Base-by-base conservation (phyloP, 1,140 invertebrate genomes). In the Prorops nasuta region DNA sequence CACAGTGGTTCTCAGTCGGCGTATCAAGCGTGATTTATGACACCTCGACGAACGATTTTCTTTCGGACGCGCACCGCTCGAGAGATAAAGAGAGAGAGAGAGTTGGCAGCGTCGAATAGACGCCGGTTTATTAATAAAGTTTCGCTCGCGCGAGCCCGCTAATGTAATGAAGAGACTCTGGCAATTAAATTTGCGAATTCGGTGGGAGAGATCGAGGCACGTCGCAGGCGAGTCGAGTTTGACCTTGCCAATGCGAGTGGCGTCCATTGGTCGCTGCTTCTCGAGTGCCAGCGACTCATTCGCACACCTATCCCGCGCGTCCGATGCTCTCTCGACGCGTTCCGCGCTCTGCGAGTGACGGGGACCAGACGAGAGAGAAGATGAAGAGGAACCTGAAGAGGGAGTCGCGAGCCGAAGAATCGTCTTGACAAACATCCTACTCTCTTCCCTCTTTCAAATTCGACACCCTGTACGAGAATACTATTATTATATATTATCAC, bases 231-330 rank as follows among this genome's bases (percentile, higher is more conserved):
- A n/a, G n/a, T n/a, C n/a, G 51, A 49, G 50, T 52, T 38, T 52
- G 59, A 56, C 60, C 60, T 62, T 58, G 60, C 53, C 60, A 58
- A 44, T 58, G 55, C 52, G 54, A 57, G 54, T 38, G 49, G 59
- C 58, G 60, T 66, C 65, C 54, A 57, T 64, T 58, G 61, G 51
- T 56, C 49, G 22, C 22, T 54, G 54, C 57, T 60, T 60, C 65
- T 68, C 67, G 66, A 70, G 63, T 70, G 67, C 64, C 67, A 66
- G 63, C 58, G 64, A 60, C 60, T 66, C 66, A 66, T 69, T 54
- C 66, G 63, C 61, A 64, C 64, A 60, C 62, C 54, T 55, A 44
- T 52, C 36, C 42, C 47, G 49, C 56, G 38, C 54, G 61, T 55
- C 44, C 58, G 17, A 51, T 54, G 47, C 49, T 47, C 48, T 54